Conservation (phyloP, 2,888 invertebrate species). For the Drosophila pseudotakahashii region DNA sequence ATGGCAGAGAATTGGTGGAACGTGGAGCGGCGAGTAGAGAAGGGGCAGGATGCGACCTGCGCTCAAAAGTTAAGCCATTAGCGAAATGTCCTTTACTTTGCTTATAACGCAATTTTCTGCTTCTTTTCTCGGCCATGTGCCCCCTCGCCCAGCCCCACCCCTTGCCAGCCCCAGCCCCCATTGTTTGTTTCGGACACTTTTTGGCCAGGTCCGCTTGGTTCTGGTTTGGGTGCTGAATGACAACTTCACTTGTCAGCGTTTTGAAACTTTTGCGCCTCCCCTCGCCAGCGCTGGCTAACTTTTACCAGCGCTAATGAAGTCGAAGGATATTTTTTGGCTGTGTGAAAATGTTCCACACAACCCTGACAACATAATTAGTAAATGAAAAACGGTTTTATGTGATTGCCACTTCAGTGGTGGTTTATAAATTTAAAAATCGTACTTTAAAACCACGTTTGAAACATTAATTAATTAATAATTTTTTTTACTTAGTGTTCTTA, state of each 20-base stretch:
- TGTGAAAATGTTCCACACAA: slow-evolving; percentile 31
- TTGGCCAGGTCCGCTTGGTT: slow-evolving; percentile 27
- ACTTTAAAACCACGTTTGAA: neutral
- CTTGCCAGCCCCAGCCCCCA: slow-evolving; percentile 41
- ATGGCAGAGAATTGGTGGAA: slow-evolving; percentile 44
- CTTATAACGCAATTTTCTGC: slow-evolving; percentile 76
- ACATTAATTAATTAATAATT: no score
- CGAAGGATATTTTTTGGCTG: slow-evolving; percentile 61
- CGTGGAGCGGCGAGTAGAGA: neutral
- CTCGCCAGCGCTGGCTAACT: slow-evolving; percentile 57
- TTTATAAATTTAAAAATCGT: neutral
- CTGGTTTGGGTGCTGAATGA: slow-evolving; percentile 66
- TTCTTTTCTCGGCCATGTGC: slow-evolving; percentile 39
- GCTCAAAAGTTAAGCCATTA: slow-evolving; percentile 77
- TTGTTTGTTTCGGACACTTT: slow-evolving; percentile 73
- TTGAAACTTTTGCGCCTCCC: slow-evolving; percentile 65
- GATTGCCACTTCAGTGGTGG: neutral
- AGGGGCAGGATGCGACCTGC: slow-evolving; percentile 33
- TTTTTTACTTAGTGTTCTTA: no score
- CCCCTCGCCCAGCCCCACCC: neutral
- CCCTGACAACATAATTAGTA: slow-evolving; percentile 46
- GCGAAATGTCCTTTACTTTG: slow-evolving; percentile 78
- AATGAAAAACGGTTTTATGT: slow-evolving; percentile 27
- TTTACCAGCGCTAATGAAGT: slow-evolving; percentile 73
- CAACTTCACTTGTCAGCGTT: slow-evolving; percentile 75